Conservation (phyloP, 2,888 invertebrate species). For the Meloe dianella region DNA sequence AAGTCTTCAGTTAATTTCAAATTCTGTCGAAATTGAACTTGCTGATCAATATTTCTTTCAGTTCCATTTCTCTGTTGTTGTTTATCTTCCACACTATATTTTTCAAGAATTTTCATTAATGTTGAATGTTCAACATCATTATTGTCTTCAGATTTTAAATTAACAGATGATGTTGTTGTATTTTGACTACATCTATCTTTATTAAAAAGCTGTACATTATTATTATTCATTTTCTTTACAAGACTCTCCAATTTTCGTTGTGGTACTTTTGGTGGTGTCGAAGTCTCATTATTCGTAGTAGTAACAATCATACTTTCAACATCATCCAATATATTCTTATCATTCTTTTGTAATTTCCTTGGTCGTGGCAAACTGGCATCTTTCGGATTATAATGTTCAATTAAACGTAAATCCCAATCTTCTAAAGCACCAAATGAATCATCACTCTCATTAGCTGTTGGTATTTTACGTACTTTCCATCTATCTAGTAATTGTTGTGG, state of each 20-base stretch:
- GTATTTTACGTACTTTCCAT: conserved; percentile 50
- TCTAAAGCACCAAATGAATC: conserved; percentile 61
- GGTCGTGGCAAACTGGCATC: conserved; percentile 57
- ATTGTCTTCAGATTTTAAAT: conserved; percentile 41
- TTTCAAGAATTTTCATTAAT: conserved; percentile 55
- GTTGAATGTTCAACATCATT: conserved; percentile 53
- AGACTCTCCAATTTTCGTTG: conserved; percentile 51
- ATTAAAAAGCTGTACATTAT: conserved; percentile 32
- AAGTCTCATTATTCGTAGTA: conserved; percentile 44
- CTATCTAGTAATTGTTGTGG: conserved; percentile 59
- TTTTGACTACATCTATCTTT: conserved; percentile 9
- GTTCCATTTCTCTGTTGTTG: conserved; percentile 23
- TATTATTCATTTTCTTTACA: conserved; percentile 46
- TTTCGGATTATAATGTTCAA: conserved; percentile 59
- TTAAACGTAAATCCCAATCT: conserved; percentile 61
- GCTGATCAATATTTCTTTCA: conserved; percentile 17
- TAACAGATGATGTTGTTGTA: conserved; percentile 49
- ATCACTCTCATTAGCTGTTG: conserved; percentile 58
- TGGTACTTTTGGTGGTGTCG: conserved; percentile 44
- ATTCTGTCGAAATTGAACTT: conserved; percentile 40
- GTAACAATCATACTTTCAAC: conserved; percentile 53
- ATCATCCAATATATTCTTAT: conserved; percentile 47
- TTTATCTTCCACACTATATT: conserved; percentile 51
- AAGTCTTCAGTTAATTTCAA: conserved; percentile 43
- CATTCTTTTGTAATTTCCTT: conserved; percentile 44